These are phyloP conservation scores for Athene noctua DNA, from an alignment of 2,113 vertebrate genomes.

Conservation along the genomic window DNA sequence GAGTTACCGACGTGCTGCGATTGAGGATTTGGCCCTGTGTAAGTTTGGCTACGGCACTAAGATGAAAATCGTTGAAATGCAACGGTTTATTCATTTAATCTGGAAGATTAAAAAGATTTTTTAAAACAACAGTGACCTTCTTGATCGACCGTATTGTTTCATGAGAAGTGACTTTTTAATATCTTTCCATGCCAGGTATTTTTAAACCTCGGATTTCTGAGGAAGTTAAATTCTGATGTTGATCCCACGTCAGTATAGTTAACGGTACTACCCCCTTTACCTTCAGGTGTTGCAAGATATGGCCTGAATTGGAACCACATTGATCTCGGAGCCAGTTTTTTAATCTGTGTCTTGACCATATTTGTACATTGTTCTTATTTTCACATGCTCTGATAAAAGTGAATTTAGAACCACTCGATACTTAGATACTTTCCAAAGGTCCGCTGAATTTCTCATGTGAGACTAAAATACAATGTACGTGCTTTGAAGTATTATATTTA, in stretches of 20 bases:
- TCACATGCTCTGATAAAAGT: neutral
- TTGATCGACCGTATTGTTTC: neutral
- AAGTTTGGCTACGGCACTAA: neutral
- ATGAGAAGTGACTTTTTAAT: too few species aligned
- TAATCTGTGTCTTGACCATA: neutral
- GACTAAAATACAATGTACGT: neutral
- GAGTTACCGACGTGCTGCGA: neutral
- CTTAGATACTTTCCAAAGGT: neutral
- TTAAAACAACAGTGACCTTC: neutral
- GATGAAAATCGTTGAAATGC: neutral
- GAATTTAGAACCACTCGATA: neutral
- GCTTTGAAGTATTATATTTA: neutral
- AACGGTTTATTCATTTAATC: neutral
- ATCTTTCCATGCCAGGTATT: neutral
- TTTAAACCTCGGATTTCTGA: neutral
- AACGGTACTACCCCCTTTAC: neutral
- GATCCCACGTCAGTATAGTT: neutral
- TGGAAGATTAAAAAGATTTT: neutral
- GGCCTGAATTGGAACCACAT: neutral
- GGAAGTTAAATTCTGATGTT: neutral
- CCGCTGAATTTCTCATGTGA: neutral
- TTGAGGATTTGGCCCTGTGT: neutral
- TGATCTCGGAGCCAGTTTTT: neutral
- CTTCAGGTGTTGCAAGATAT: neutral
- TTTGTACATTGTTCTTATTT: neutral